Percentiles rank a stretch among this genome's conserved stretches.
phyloP scores from a whole-genome alignment of 2,113 vertebrate species.

The Zeus faber region DNA sequence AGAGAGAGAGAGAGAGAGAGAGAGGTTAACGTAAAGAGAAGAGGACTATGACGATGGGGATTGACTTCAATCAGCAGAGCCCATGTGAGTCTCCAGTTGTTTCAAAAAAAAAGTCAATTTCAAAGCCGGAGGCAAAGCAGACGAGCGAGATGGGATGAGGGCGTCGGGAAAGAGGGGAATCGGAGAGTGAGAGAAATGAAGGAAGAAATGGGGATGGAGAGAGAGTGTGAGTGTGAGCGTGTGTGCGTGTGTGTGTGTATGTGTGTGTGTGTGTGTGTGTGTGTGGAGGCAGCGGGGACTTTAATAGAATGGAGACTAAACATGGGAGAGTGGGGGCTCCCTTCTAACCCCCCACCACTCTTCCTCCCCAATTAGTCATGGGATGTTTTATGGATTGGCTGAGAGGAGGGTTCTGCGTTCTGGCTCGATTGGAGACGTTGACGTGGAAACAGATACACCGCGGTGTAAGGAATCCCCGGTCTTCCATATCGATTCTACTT shows the following conservation, averaged over 20 bases:
- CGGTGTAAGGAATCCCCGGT: constrained; percentile 24
- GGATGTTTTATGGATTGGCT: too few relatives aligned
- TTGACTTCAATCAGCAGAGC: constrained; percentile 32
- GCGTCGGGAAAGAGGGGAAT: neutral
- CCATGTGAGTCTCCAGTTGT: constrained; percentile 14
- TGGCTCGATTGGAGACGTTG: neutral
- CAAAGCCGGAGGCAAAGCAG: constrained; percentile 1
- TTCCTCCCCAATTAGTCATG: too few relatives aligned
- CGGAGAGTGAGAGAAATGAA: neutral
- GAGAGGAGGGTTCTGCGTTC: too few relatives aligned
- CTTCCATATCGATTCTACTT: constrained; percentile 25
- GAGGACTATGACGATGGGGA: constrained; percentile 25
- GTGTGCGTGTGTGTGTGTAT: neutral
- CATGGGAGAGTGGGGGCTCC: too few relatives aligned
- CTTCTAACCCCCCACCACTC: too few relatives aligned
- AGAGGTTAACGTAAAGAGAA: neutral
- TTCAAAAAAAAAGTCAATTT: too few relatives aligned
- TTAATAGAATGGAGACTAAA: too few relatives aligned
- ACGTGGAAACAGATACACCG: constrained; percentile 44
- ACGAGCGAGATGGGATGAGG: constrained; percentile 13
- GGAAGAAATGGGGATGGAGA: neutral
- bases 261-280: neutral
- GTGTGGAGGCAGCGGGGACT: too few relatives aligned
- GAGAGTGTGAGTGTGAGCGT: neutral
- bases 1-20: constrained; percentile 2